A percentile compares a stretch with the other conserved stretches of the same genome.
Evolutionary conservation across 2,797 vertebrate genomes (phyloP).

Genomic region (Melopsittacus undulatus): DNA sequence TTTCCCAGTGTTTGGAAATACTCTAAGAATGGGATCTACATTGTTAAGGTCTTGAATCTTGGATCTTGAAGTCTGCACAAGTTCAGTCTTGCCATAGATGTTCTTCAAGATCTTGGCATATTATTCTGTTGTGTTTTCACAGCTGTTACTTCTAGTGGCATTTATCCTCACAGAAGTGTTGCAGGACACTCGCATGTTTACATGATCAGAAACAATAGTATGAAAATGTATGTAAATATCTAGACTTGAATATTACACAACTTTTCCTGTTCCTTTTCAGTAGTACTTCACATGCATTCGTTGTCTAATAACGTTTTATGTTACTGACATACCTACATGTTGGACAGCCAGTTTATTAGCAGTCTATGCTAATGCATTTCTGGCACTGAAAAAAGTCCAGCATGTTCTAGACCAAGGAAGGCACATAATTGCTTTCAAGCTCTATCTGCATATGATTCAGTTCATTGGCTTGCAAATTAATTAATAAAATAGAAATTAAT

Average conservation of each 20-base stretch:
- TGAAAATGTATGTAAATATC: not conserved
- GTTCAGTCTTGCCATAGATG: not conserved
- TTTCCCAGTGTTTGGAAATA: not conserved
- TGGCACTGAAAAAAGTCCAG: not conserved
- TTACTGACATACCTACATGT: not conserved
- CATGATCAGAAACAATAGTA: not conserved
- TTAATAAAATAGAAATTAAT: not conserved
- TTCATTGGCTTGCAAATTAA: not conserved
- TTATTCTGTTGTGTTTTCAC: not conserved
- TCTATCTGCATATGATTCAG: not conserved
- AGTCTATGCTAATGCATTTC: not conserved
- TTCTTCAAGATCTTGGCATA: not conserved
- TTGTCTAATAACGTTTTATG: not conserved
- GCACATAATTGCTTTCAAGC: not conserved
- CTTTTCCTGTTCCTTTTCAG: not conserved
- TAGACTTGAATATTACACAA: not conserved
- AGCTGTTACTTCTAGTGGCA: not conserved
- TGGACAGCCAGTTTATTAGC: not conserved
- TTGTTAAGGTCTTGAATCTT: not conserved
- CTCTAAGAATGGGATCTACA: not conserved
- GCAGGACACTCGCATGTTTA: not conserved
- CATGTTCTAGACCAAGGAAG: not conserved
- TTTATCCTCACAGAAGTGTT: not conserved
- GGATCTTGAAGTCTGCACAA: not conserved
- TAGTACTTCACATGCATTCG: not conserved